Conservation (phyloP, 2,888 invertebrate species). For the Leptinotarsa tumamoca region DNA sequence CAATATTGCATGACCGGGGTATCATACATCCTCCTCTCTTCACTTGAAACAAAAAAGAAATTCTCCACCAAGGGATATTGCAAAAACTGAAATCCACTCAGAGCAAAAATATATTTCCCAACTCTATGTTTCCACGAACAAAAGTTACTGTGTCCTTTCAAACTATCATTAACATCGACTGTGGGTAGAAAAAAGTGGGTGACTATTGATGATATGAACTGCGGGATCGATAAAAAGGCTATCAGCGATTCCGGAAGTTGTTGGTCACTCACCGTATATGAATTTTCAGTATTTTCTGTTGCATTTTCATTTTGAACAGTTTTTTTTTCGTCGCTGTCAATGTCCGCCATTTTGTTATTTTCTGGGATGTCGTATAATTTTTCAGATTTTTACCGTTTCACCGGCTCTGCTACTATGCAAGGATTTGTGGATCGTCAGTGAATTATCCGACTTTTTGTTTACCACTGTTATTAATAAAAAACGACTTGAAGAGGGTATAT, state of each 20-base stretch:
- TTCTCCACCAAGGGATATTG: background rate
- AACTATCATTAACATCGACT: background rate
- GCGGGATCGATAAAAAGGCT: background rate
- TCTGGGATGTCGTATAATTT: background rate
- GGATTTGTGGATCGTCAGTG: background rate
- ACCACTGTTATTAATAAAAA: too few species aligned
- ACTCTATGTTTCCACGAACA: background rate
- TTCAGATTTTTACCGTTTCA: background rate
- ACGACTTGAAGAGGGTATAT: too few species aligned
- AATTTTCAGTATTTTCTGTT: background rate
- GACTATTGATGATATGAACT: background rate
- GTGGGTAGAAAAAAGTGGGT: background rate
- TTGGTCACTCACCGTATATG: background rate
- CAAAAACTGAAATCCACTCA: background rate
- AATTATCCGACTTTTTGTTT: background rate
- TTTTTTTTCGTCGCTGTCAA: background rate
- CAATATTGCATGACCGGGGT: background rate
- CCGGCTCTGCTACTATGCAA: background rate
- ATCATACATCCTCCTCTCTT: conserved; percentile 4
- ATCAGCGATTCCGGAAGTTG: background rate
- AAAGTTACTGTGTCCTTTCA: background rate
- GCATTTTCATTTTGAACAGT: background rate
- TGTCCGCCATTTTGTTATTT: background rate
- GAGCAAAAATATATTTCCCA: background rate
- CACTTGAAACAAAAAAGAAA: background rate